These are phyloP conservation scores for Toxotes lorentzi DNA, from an alignment of 2,797 vertebrate species.

Conservation along the genomic window DNA sequence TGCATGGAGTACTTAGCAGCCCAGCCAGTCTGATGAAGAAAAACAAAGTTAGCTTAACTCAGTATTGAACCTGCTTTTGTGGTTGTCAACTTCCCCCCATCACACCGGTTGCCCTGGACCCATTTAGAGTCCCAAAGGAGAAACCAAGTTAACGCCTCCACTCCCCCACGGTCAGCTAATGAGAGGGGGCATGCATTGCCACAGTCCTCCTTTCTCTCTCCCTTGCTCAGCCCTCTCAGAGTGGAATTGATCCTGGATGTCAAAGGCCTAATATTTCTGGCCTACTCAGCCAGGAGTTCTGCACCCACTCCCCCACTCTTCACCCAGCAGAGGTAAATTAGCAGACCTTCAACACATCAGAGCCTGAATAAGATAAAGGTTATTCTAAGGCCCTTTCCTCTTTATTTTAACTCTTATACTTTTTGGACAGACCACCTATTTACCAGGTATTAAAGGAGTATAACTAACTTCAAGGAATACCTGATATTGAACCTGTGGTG, in stretches of 20 bases:
- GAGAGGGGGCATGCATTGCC: conserved; percentile 72
- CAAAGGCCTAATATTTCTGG: conserved; percentile 81
- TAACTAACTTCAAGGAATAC: conserved; percentile 24
- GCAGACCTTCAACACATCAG: conserved; percentile 60
- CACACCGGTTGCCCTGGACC: conserved; percentile 59
- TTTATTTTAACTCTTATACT: conserved; percentile 3
- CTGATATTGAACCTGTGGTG: conserved; percentile 33
- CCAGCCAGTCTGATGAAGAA: conserved; percentile 20
- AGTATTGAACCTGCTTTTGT: conserved; percentile 51
- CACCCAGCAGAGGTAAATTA: conserved; percentile 71
- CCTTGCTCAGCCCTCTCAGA: conserved; percentile 56
- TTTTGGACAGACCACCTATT: conserved; percentile 24
- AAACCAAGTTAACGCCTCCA: conserved; percentile 75
- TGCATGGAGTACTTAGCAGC: conserved; percentile 24
- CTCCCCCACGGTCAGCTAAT: conserved; percentile 79
- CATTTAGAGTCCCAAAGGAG: conserved; percentile 74
- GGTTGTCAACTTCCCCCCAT: conserved; percentile 43
- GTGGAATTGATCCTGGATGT: conserved; percentile 82
- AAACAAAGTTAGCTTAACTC: conserved; percentile 63
- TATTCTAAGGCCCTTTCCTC: conserved; percentile 29
- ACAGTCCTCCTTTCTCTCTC: conserved; percentile 54
- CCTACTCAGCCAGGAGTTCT: conserved; percentile 67
- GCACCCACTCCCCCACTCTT: conserved; percentile 22
- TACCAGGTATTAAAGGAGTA: conserved; percentile 20
- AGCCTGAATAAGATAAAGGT: conserved; percentile 49